A percentile compares a stretch with the other conserved stretches of the same genome.
These are phyloP conservation scores for Imbricaverruca yamaguchii DNA, from an alignment of 2,888 invertebrate species.

Conservation along the genomic window DNA sequence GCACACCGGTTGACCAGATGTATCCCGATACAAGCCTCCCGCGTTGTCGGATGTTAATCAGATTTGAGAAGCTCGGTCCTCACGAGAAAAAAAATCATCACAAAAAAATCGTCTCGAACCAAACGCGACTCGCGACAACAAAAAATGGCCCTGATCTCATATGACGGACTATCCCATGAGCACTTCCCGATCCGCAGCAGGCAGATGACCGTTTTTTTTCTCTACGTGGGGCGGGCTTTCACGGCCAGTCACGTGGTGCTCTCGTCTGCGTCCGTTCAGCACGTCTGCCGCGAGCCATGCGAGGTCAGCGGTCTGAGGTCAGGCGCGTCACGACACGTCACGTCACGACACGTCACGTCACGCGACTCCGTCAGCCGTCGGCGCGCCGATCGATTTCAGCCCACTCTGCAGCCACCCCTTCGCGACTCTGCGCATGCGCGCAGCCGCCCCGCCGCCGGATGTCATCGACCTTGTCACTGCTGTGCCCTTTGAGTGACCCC, in stretches of 20 bases:
- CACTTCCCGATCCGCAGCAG: no score
- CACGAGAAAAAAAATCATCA: no score
- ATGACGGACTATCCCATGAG: no score
- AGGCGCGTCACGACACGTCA: not conserved
- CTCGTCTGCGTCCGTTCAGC: not conserved
- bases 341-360: not conserved
- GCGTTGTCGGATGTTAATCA: no score
- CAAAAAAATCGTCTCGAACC: no score
- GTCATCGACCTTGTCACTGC: constrained; percentile 9
- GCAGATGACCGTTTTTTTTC: no score
- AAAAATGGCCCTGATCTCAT: no score
- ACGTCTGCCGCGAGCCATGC: not conserved
- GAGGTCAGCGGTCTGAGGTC: not conserved
- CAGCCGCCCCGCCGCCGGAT: not conserved
- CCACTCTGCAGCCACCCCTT: not conserved
- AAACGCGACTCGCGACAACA: no score
- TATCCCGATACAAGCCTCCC: no score
- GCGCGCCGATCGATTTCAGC: not conserved
- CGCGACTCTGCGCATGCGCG: not conserved
- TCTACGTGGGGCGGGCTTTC: not conserved
- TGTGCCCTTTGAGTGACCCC: constrained; percentile 15
- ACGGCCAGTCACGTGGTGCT: not conserved
- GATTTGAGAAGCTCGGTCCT: no score
- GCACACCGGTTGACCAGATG: no score
- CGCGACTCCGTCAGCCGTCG: not conserved